Base-by-base conservation (phyloP, 2,888 invertebrate species). In the Sinotaia quadrata region DNA sequence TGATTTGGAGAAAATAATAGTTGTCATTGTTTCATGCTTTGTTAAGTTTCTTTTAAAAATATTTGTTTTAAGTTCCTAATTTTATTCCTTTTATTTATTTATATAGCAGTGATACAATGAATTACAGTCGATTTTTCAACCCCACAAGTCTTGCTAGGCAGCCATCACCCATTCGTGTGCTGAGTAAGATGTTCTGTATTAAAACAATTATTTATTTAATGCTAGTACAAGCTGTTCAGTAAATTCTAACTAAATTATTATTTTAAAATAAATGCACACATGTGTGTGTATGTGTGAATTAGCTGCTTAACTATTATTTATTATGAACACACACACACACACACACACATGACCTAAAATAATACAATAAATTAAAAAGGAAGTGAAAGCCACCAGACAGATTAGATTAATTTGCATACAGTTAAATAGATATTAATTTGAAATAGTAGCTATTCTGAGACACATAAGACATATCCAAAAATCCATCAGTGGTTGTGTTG, bases 101-200 rank as follows among this genome's bases (percentile, higher is more conserved):
- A n/a, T n/a, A n/a, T n/a, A n/a, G n/a, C n/a, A n/a, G n/a, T n/a
- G 47, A 3, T 18, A 69, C 8, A 36, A 83, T 84, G 83, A 84
- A 84, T 69, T 85, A 85, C 72, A 61, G 75, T 21, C 76, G 83
- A 49, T 85, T 81, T 69, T 63, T 85, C 15, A 84, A 83, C 56
- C 67, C 67, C 15, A 66, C 81, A 31, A 84, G 83, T 66, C 58
- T 78, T 61, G 79, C 82, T 18, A 75, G 85, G 52, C 74, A 81
- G 60, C 84, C 84, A 3, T 84, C 84, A 29, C 77, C 83, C 7
- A 84, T 84, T n/a, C 75, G 85, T 69, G 78, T 83, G 21, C 68
- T 85, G 4, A 84, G 84, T 84, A 76, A 77, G 84, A 77, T 66
- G 10, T 29, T n/a, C 7, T 3, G 7, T 33, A 5, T 33, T 8